Conservation (phyloP, 1,140 invertebrate genomes). For the Drosophila virilis region DNA sequence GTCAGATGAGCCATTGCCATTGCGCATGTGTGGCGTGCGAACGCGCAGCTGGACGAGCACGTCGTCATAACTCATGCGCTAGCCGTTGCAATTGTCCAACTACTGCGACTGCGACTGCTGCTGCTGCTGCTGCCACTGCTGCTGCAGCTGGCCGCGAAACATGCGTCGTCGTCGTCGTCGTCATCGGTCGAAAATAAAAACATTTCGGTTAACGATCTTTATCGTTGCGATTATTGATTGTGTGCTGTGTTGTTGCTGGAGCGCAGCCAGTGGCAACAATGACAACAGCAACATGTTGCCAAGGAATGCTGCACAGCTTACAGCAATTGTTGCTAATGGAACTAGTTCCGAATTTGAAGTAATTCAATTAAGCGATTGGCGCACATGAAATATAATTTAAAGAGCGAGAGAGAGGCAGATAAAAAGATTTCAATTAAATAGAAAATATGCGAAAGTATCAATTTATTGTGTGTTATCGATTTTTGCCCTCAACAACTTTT, state of each 20-base stretch:
- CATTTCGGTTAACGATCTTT: constrained; percentile 83
- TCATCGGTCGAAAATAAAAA: constrained; percentile 71
- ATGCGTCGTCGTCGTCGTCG: constrained; percentile 35
- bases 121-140: constrained; percentile 18
- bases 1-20: constrained; percentile 74
- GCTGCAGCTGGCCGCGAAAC: constrained; percentile 39
- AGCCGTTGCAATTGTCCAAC: constrained; percentile 52
- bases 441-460: too few relatives aligned
- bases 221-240: constrained; percentile 84
- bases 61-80: constrained; percentile 52
- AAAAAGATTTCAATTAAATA: background rate
- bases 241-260: constrained; percentile 45
- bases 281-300: constrained; percentile 50
- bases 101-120: constrained; percentile 11
- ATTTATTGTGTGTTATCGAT: too few relatives aligned
- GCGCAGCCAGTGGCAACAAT: constrained; percentile 28
- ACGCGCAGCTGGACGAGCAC: constrained; percentile 49
- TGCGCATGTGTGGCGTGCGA: constrained; percentile 78
- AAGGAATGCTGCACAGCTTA: constrained; percentile 4
- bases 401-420: background rate
- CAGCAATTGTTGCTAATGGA: background rate
- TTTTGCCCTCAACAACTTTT: too few relatives aligned
- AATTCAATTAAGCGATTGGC: too few relatives aligned
- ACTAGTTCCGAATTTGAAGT: background rate
- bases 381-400: too few relatives aligned